A percentile compares a stretch with the other conserved stretches of the same genome.
phyloP scores from a whole-genome alignment of 2,797 vertebrate genomes.

The Semaprochilodus insignis region DNA sequence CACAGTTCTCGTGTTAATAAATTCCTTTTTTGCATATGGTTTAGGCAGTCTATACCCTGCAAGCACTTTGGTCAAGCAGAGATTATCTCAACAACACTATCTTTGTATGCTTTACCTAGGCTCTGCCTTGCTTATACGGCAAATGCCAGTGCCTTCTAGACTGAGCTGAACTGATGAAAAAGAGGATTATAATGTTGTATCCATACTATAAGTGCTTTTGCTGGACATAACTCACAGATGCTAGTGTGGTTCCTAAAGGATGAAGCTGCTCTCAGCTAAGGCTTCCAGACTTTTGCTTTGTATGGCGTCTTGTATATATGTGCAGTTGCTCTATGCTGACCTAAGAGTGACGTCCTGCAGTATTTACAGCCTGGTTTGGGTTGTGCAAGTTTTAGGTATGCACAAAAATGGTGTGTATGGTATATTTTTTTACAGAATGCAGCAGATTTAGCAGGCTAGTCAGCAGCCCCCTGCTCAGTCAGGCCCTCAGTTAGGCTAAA shows the following conservation, averaged over 20 bases:
- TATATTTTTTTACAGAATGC: conserved; percentile 29
- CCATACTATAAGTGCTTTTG: not conserved
- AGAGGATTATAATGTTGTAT: conserved; percentile 1
- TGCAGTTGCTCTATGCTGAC: not conserved
- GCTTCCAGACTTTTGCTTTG: not conserved
- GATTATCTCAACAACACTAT: conserved; percentile 16
- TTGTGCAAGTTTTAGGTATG: conserved; percentile 15
- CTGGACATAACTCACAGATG: conserved; percentile 15
- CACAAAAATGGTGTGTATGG: conserved; percentile 24
- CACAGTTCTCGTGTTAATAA: conserved; percentile 1
- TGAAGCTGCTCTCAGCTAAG: not conserved
- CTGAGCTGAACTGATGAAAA: conserved; percentile 20
- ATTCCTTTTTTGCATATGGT: conserved; percentile 14
- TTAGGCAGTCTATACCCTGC: not conserved
- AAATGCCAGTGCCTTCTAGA: not conserved
- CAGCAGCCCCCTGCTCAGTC: conserved; percentile 40
- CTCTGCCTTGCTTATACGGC: conserved; percentile 9
- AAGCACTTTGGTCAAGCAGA: not conserved
- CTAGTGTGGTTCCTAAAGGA: not conserved
- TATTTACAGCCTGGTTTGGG: conserved; percentile 17
- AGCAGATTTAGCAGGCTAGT: conserved; percentile 38
- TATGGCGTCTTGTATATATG: not conserved
- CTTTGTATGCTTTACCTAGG: not conserved
- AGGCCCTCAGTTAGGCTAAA: conserved; percentile 33
- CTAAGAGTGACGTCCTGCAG: not conserved